Base-by-base conservation (phyloP, 2,888 invertebrate species). In the Bursaphelenchus okinawaensis region DNA sequence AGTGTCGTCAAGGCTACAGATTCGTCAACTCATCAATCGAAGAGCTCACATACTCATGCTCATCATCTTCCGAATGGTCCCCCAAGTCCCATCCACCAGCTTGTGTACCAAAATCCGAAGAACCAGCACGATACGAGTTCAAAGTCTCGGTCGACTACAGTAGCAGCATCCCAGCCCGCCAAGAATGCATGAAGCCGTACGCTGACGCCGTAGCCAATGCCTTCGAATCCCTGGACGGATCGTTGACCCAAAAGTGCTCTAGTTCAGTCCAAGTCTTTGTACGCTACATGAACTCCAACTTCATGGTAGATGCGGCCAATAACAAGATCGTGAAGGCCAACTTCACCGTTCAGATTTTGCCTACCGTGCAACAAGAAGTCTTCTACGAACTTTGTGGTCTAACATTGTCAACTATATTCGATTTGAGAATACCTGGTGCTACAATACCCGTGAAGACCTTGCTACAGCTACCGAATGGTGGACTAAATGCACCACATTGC, bases 191-290 rank as follows among this genome's bases (percentile, higher is more conserved):
- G 1, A 73, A 76, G 62, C 77, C 75, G 9, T 82, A 82, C 67
- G 70, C 76, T 6, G 72, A 76, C 24, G 52, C 76, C 1, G 78
- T 75, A 4, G 68, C 78, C 19, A 66, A 73, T 16, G 70, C 71
- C 60, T 82, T 81, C 63, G 81, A 81, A 58, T 63, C 51, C n/a
- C 67, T 95, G 2, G 92, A 93, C 78, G 88, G 87, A 65, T 87
- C 92, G 68, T 86, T 95, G 16, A 91, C 92, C 0, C 91, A 92
- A 81, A 88, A 93, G 75, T 95, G 94, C 83, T 93, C 93, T 4
- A 91, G 93, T 55, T 93, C 92, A 78, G 92, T 93, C 0, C 91
- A 92, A 82, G 92, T 93, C 87, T 93, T 92, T 80, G 93, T 94
- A 0, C 90, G 92, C 0, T 91, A 93, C 78, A 87, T 93, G 0